phyloP scores from a whole-genome alignment of 1,140 invertebrate species.

The Campodea augens region DNA sequence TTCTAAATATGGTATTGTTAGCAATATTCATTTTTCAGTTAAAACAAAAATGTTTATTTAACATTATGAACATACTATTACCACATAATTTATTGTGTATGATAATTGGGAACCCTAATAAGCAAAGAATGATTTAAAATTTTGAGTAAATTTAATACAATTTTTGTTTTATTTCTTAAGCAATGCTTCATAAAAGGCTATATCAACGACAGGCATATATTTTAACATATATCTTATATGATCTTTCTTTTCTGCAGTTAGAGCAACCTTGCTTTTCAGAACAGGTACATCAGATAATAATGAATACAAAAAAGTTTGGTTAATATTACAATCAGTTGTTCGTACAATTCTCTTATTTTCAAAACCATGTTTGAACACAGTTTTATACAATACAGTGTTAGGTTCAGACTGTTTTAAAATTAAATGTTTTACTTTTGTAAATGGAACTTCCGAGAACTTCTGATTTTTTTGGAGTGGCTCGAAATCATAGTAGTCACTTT shows the following conservation, averaged over 20 bases:
- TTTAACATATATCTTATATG: background rate
- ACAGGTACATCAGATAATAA: background rate
- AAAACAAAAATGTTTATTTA: too few species aligned
- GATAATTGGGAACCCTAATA: too few species aligned
- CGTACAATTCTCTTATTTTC: background rate
- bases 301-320: too few species aligned
- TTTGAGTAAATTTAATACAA: background rate
- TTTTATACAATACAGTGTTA: background rate
- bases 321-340: too few species aligned
- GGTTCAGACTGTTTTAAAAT: background rate
- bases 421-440: background rate
- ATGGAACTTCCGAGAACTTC: background rate
- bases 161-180: background rate
- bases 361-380: background rate
- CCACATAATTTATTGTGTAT: too few species aligned
- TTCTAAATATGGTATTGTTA: too few species aligned
- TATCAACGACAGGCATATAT: background rate
- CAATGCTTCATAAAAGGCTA: background rate
- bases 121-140: too few species aligned
- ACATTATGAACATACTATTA: too few species aligned
- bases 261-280: background rate
- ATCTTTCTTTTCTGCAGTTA: background rate
- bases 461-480: background rate
- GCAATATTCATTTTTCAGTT: too few species aligned
- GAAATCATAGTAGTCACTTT: background rate